Evolutionary conservation across 2,113 vertebrate genomes (phyloP), one percentile per base, ranked within the genome.

Genomic region (Ptilorrhoa leucosticta): DNA sequence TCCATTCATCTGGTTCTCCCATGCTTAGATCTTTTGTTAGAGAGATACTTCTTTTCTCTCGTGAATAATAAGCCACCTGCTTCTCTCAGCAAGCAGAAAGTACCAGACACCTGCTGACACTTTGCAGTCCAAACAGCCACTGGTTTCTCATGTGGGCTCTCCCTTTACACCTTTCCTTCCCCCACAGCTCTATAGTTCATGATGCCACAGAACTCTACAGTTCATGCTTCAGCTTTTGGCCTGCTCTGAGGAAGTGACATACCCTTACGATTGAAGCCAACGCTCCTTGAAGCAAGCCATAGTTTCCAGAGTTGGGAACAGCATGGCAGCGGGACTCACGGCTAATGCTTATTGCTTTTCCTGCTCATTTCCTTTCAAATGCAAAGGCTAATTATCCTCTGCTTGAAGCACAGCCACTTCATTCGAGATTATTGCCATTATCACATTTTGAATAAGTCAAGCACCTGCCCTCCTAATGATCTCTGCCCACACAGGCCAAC

Each of bases 301-400:
- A 64, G 35, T 20, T 85, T 77, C 63, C 83, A 61, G 53, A 44
- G 40, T 53, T 80, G 61, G 40, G 86, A 92, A 92, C 7, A 42
- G 35, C 18, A 30, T 0, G 1, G 23, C 39, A 57, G 54, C 66
- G 71, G 54, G 79, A 89, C 45, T 85, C 66, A 28, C 51, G 63
- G 79, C 88, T 83, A 96, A 90, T 35, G 71, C 61, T 73, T 69
- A 80, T 60, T 87, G 57, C 56, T 83, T 77, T 83, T 83, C 48
- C 68, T 83, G 71, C 30, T 73, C 42, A 65, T 94, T 92, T 88
- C 86, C 83, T 92, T 92, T 90, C 57, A 87, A 80, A 88, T 58
- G 88, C 37, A 92, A 88, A 92, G 63, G 37, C 45, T 58, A 93
- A 90, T 94, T 77, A 83, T 40, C 27, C 54, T 65, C 37, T 70